These are phyloP conservation scores for Sitobion miscanthi DNA, from an alignment of 1,140 invertebrate genomes.

Conservation along the genomic window DNA sequence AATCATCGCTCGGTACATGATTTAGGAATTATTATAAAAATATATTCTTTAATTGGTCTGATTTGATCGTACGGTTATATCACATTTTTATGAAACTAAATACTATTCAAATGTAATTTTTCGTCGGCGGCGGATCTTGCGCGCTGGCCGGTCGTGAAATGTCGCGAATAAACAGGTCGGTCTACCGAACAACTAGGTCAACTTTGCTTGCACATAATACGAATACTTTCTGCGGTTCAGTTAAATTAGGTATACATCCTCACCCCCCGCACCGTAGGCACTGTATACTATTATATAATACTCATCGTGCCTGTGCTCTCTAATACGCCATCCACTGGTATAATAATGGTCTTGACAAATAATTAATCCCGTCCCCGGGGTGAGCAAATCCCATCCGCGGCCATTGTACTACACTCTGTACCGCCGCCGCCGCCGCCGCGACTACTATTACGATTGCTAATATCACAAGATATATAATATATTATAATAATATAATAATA, in stretches of 20 bases:
- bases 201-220: not conserved
- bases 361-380: slow-evolving; percentile 44
- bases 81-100: not conserved
- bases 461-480: not conserved
- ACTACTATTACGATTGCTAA: not conserved
- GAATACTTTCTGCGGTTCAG: slow-evolving; percentile 34
- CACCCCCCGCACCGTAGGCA: not conserved
- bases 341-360: slow-evolving; percentile 51
- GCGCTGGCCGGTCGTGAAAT: not conserved
- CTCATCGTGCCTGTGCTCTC: not conserved
- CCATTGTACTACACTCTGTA: not conserved
- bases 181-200: not conserved
- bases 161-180: not conserved
- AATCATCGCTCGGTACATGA: not conserved
- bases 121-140: not conserved
- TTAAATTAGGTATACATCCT: slow-evolving; percentile 32
- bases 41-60: not conserved
- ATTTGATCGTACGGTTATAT: not conserved
- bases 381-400: slow-evolving; percentile 19
- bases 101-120: not conserved
- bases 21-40: not conserved
- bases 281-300: not conserved
- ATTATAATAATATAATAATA: not conserved
- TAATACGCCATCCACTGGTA: slow-evolving; percentile 20
- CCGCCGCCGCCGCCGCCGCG: no score